Conservation (phyloP, 92 coral and sea anemone species). For the Desmophyllum pertusum region DNA sequence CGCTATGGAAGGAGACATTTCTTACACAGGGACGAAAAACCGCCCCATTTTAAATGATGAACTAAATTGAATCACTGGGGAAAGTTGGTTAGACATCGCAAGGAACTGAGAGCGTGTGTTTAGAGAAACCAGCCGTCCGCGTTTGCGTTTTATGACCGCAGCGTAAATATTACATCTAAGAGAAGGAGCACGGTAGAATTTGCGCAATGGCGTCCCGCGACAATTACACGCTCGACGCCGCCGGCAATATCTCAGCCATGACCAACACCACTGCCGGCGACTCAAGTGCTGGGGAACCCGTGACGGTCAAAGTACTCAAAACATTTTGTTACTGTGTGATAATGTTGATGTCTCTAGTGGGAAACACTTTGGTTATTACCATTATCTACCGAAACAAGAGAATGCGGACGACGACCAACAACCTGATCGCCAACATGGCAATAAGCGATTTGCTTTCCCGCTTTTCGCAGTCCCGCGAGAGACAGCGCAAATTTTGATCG, state of each 20-base stretch:
- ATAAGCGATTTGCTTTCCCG: constrained; percentile 36
- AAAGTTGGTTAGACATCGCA: too few species aligned
- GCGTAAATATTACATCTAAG: background rate
- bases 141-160: background rate
- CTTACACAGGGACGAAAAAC: background rate
- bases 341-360: constrained; percentile 41
- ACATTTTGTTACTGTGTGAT: constrained; percentile 26
- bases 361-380: constrained; percentile 35
- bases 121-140: background rate
- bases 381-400: constrained; percentile 41
- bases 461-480: constrained; percentile 37
- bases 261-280: background rate
- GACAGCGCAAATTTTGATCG: constrained; percentile 29
- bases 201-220: constrained; percentile 6
- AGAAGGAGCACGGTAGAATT: background rate
- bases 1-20: constrained; percentile 1
- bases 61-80: background rate
- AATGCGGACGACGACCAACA: constrained; percentile 45
- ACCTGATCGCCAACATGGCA: constrained; percentile 48
- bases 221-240: background rate
- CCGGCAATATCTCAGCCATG: background rate
- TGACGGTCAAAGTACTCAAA: constrained; percentile 8
- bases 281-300: background rate
- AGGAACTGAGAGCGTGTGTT: background rate
- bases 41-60: background rate